Base-by-base conservation (phyloP, 2,888 invertebrate species). In the Agrochola lota region DNA sequence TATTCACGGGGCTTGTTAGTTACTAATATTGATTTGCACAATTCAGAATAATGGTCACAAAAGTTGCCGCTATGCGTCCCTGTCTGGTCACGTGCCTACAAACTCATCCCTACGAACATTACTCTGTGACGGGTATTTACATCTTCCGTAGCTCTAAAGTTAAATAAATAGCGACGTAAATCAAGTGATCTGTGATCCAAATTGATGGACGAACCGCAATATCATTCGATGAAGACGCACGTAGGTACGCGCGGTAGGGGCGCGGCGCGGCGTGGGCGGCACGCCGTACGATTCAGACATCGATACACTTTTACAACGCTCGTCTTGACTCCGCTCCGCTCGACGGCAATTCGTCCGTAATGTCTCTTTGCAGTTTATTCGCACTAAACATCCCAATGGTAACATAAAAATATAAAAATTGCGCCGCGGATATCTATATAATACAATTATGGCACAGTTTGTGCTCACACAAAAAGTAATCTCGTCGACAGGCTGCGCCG, bases 291-390 rank as follows among this genome's bases (percentile, higher is more conserved):
- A 40, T 64, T 64, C 52, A 52, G 23, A 69, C 74, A 63, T 72
- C 77, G 71, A 72, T 81, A 77, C 71, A 84, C 17, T 84, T 80
- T 84, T 81, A 84, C 70, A 74, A 79, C 60, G n/a, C 60, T 52
- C 40, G 70, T 52, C 49, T 69, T 63, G 57, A 30, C 60, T 76
- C n/a, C 8, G 57, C 62, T 66, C 40, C n/a, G 7, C 55, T 67
- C 55, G 26, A 30, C 57, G 62, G 62, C 74, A 73, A 79, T 82
- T 74, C 71, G 12, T 74, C 46, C 49, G 74, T 74, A 73, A 73
- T 79, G 70, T 77, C 68, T 74, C 40, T 77, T 67, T 70, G 55
- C 68, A 64, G 67, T 85, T 80, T 85, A 83, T 85, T 77, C 59
- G 72, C 64, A 77, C 35, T 82, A 72, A 85, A 77, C 60, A 59